Base-by-base conservation (phyloP, 2,888 invertebrate genomes). In the Dimorphilus gyrociliatus region DNA sequence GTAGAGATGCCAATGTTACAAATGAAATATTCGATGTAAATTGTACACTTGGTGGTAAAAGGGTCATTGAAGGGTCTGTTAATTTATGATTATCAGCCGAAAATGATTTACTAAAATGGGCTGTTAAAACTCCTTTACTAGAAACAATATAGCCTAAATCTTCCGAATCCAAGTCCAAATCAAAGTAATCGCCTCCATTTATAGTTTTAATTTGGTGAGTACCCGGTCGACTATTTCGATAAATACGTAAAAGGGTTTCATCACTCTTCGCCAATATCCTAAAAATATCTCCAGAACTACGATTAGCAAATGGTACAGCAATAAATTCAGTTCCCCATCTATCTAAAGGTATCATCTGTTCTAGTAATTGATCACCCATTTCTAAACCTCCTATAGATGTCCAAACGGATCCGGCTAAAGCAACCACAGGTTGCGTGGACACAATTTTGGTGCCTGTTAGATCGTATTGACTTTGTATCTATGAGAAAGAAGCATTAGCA, bases 311-410 rank as follows among this genome's bases (percentile, higher is more conserved):
- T 10, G 50, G 50, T 3, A 46, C 48, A 4, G 46, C 45, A 16
- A 47, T 36, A 38, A 50, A 54, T 21, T 40, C 30, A 17, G 39
- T 41, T 7, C 53, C 52, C 53, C 53, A 53, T 16, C 44, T 43
- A 24, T 44, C 41, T 1, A 45, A 33, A 0, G 52, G 45, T 6
- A 42, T 38, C 25, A 52, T 21, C 38, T 47, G 43, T 28, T 48
- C 51, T 3, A 47, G 42, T 23, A 53, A 36, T 33, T 53, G 52
- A 34, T 53, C 52, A 3, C 42, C 38, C 34, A 35, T 42, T 36
- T 29, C 19, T 32, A 36, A 33, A 37, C 33, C 34, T 2, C 32
- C 35, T 1, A 52, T 45, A 14, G 40, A 39, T 2, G 46, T 42
- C 34, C 48, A 46, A 23, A 32, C 34, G 27, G 47, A 45, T n/a